Evolutionary conservation across 2,113 vertebrate genomes (phyloP).

Genomic region (Nanorana parkeri): DNA sequence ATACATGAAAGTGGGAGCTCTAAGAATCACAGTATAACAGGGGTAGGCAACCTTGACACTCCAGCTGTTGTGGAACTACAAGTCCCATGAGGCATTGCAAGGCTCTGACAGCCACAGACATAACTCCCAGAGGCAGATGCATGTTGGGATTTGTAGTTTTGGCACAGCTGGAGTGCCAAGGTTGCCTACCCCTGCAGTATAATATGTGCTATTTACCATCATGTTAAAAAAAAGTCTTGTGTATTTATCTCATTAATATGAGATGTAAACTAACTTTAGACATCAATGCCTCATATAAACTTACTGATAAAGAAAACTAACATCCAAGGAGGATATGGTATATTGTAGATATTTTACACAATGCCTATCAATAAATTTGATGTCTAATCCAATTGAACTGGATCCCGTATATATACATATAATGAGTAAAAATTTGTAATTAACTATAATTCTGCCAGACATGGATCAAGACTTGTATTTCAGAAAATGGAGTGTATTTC

Average conservation of each 20-base stretch:
- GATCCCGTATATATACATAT: constrained; percentile 15
- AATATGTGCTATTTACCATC: constrained; percentile 21
- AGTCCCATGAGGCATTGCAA: too few species aligned
- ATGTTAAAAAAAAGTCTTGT: not conserved
- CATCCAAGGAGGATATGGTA: not conserved
- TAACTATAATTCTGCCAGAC: not conserved
- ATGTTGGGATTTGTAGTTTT: too few species aligned
- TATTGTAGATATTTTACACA: constrained; percentile 20
- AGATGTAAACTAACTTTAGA: not conserved
- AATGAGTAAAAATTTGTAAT: constrained; percentile 32
- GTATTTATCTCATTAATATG: not conserved
- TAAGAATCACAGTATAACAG: not conserved
- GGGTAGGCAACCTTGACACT: too few species aligned
- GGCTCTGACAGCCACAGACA: too few species aligned
- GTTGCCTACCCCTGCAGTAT: too few species aligned
- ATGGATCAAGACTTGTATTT: constrained; percentile 31
- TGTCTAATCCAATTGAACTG: not conserved
- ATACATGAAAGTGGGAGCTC: not conserved
- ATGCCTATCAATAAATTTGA: constrained; percentile 14
- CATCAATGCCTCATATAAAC: constrained; percentile 14
- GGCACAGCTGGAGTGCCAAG: too few species aligned
- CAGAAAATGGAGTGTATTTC: not conserved
- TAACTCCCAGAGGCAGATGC: too few species aligned
- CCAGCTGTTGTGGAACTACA: too few species aligned
- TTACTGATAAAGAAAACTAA: not conserved